A percentile compares a stretch with the other conserved stretches of the same genome.
Conservation (phyloP, 1,140 invertebrate genomes). For the Maconellicoccus hirsutus region DNA sequence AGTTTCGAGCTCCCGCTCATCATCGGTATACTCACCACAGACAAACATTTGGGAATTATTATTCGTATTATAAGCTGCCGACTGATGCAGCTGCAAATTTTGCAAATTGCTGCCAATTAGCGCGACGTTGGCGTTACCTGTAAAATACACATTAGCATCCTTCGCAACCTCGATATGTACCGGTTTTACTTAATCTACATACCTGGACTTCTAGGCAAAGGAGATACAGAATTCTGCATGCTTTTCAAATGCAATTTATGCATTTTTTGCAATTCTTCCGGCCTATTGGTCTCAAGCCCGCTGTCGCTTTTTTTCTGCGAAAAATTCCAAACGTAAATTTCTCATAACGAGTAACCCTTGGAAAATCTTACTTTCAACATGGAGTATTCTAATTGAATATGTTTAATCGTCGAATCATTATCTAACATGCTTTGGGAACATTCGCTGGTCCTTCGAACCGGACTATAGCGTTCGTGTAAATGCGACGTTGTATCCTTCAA, state of each 20-base stretch:
- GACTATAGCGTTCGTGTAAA: conserved; percentile 69
- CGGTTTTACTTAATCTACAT: too few species aligned
- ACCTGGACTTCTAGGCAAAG: conserved; percentile 23
- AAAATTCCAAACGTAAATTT: too few species aligned
- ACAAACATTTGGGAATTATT: conserved; percentile 12
- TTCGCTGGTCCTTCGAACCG: conserved; percentile 78
- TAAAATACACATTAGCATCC: too few species aligned
- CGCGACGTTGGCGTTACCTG: conserved; percentile 24
- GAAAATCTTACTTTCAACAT: conserved; percentile 28
- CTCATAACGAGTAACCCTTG: too few species aligned
- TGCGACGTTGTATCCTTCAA: conserved; percentile 42
- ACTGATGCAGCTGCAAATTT: conserved; percentile 25
- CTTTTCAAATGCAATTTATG: conserved; percentile 26
- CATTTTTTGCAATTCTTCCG: conserved; percentile 26
- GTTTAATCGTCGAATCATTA: conserved; percentile 24
- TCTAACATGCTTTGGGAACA: conserved; percentile 33
- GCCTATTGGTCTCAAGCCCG: conserved; percentile 6
- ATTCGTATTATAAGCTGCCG: conserved; percentile 6
- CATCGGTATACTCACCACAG: not conserved
- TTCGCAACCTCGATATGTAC: too few species aligned
- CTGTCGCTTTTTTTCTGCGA: conserved; percentile 26
- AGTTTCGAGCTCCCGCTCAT: not conserved
- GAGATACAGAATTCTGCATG: conserved; percentile 21
- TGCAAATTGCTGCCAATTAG: conserved; percentile 24
- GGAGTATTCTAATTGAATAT: conserved; percentile 56